phyloP scores from a whole-genome alignment of 2,113 vertebrate genomes.

The Cnemophilus loriae region DNA sequence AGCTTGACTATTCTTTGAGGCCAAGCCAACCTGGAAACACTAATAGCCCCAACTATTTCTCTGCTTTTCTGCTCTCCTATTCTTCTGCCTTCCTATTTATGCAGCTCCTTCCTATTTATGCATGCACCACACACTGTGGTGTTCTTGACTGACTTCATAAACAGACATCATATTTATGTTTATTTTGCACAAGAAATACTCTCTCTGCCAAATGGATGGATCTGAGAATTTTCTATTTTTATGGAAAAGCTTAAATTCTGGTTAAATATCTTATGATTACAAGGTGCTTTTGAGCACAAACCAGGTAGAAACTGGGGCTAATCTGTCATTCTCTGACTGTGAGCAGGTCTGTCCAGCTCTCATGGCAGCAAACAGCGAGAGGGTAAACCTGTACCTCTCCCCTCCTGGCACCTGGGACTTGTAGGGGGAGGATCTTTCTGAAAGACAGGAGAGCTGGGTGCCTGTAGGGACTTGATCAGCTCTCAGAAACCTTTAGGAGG shows the following conservation, averaged over 20 bases:
- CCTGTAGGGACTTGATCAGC: rapidly evolving
- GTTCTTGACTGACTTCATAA: background rate
- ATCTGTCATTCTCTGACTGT: background rate
- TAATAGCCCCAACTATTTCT: background rate
- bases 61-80: background rate
- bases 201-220: background rate
- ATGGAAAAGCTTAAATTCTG: background rate
- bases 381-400: background rate
- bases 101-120: too few species aligned
- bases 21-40: background rate
- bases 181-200: background rate
- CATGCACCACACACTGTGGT: too few species aligned
- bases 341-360: background rate
- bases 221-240: background rate
- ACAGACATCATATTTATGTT: background rate
- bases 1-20: background rate
- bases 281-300: background rate
- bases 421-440: background rate
- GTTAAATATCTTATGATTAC: background rate
- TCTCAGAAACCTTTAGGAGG: background rate
- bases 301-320: background rate
- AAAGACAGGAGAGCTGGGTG: background rate
- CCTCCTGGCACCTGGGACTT: background rate
- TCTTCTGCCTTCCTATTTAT: background rate
- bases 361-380: background rate